Evolutionary conservation across 1,140 invertebrate genomes (phyloP).

Genomic region (Globodera rostochiensis): DNA sequence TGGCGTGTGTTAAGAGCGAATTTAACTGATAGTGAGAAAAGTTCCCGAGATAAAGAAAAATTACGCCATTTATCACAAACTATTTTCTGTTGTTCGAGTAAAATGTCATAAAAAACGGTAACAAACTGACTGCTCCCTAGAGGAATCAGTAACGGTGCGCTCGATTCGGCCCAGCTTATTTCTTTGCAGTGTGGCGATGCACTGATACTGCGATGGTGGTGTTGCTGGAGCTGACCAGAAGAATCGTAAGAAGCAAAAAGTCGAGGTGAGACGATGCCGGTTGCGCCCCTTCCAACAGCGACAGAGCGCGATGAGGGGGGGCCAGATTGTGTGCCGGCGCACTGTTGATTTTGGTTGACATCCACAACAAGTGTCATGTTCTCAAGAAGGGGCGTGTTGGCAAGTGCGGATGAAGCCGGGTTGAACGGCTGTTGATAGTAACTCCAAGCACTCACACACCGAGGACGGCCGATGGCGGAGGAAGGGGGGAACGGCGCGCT

Average conservation of each 20-base stretch:
- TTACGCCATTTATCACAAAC: background rate
- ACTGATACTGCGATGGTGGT: constrained; percentile 41
- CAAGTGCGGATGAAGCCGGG: background rate
- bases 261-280: background rate
- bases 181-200: constrained; percentile 36
- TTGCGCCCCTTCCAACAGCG: background rate
- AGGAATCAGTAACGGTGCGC: constrained; percentile 34
- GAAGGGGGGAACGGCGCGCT: background rate
- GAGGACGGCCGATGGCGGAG: background rate
- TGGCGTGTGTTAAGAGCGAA: background rate
- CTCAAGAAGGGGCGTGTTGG: constrained; percentile 7
- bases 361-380: background rate
- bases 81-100: background rate
- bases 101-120: background rate
- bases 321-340: background rate
- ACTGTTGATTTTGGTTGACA: background rate
- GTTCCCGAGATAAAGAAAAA: background rate
- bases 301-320: constrained; percentile 2
- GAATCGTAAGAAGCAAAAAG: background rate
- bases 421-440: constrained; percentile 12
- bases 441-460: constrained; percentile 11
- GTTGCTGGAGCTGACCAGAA: constrained; percentile 21
- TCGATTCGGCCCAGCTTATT: constrained; percentile 1
- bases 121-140: constrained; percentile 33
- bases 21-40: background rate